phyloP scores from a whole-genome alignment of 2,888 invertebrate species.

The Thereva unica region DNA sequence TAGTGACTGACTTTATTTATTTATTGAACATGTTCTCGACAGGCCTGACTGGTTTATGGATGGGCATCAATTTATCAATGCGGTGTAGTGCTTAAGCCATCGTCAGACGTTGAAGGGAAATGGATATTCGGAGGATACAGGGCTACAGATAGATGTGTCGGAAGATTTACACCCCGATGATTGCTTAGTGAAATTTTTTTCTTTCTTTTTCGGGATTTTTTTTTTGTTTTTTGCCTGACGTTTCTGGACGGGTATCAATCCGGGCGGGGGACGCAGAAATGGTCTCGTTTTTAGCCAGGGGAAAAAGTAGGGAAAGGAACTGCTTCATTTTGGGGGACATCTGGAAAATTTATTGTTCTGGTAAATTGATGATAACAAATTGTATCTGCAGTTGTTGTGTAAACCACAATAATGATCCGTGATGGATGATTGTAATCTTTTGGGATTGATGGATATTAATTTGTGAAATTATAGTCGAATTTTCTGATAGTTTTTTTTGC shows the following conservation, averaged over 20 bases:
- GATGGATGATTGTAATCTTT: too few relatives aligned
- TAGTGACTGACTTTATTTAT: conserved; percentile 47
- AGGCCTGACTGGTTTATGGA: conserved; percentile 47
- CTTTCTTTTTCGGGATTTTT: background rate
- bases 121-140: conserved; percentile 14
- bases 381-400: conserved; percentile 2
- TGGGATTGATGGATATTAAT: too few relatives aligned
- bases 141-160: conserved; percentile 32
- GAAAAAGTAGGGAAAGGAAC: background rate
- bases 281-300: background rate
- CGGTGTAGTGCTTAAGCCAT: conserved; percentile 45
- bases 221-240: background rate
- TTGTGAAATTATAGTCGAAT: too few relatives aligned
- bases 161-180: conserved; percentile 38
- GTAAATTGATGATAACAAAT: conserved; percentile 30
- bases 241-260: conserved; percentile 21
- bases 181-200: conserved; percentile 32
- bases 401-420: conserved; percentile 13
- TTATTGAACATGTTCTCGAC: conserved; percentile 48
- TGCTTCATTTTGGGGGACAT: conserved; percentile 16
- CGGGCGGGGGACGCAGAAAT: conserved; percentile 18
- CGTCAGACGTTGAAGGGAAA: conserved; percentile 41
- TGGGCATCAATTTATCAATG: conserved; percentile 47
- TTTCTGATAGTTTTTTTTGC: too few relatives aligned
- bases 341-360: conserved; percentile 24